Evolutionary conservation across 53 echinoderm and acorn worm species (phyloP).

Genomic region (Echinarachnius parma): DNA sequence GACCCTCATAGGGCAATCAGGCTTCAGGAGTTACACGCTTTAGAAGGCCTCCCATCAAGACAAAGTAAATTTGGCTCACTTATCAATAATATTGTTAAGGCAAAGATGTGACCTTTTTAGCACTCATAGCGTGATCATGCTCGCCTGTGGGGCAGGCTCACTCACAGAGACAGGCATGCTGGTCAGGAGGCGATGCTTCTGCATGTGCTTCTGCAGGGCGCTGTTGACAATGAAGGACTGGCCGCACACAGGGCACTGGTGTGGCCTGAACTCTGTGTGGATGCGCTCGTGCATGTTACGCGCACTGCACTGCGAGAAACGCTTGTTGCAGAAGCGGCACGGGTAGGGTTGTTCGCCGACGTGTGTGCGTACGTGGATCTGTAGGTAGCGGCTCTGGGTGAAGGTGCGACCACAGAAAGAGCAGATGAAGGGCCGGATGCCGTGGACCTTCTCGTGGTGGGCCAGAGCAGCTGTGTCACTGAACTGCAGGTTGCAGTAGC

Average conservation of each 20-base stretch:
- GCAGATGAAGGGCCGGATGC: slow-evolving; percentile 43
- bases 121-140: slow-evolving; percentile 15
- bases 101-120: no score
- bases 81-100: no score
- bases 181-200: slow-evolving; percentile 20
- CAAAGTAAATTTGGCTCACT: no score
- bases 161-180: background rate
- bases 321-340: slow-evolving; percentile 41
- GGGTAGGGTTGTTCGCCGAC: slow-evolving; percentile 45
- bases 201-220: slow-evolving; percentile 35
- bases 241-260: slow-evolving; percentile 29
- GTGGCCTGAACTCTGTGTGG: slow-evolving; percentile 30
- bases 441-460: slow-evolving; percentile 40
- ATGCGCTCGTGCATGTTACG: slow-evolving; percentile 39
- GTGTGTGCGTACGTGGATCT: slow-evolving; percentile 40
- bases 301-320: slow-evolving; percentile 42
- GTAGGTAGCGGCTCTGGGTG: slow-evolving; percentile 40
- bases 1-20: background rate
- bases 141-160: background rate
- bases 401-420: slow-evolving; percentile 30
- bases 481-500: slow-evolving; percentile 27
- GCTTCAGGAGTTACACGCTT: slow-evolving; percentile 10
- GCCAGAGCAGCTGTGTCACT: slow-evolving; percentile 7
- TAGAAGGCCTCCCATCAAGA: background rate
- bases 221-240: slow-evolving; percentile 39